Conservation (phyloP, 1,140 invertebrate genomes). For the Akabosia matsudoensis region DNA sequence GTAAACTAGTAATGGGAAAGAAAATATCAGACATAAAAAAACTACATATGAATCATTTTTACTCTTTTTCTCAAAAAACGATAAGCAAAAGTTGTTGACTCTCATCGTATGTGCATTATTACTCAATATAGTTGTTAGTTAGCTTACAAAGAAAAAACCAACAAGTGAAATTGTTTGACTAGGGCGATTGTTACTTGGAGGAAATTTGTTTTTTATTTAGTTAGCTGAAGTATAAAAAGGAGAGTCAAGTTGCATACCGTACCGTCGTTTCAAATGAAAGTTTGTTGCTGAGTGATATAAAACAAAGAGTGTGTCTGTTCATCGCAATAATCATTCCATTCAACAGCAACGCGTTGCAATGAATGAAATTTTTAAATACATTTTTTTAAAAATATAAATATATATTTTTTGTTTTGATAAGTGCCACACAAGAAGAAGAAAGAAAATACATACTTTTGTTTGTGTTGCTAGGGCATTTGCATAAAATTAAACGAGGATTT, state of each 20-base stretch:
- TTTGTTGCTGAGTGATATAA: background rate
- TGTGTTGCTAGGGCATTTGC: too few relatives aligned
- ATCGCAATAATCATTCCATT: background rate
- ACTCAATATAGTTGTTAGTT: too few relatives aligned
- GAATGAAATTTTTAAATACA: too few relatives aligned
- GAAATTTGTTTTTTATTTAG: too few relatives aligned
- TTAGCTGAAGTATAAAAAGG: background rate
- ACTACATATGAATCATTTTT: conserved; percentile 13
- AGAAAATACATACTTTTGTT: too few relatives aligned
- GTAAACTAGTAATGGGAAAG: too few relatives aligned
- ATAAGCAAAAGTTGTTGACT: conserved; percentile 17
- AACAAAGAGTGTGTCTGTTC: background rate
- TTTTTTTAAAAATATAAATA: too few relatives aligned
- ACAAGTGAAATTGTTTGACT: too few relatives aligned
- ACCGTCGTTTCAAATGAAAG: background rate
- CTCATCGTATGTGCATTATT: conserved; percentile 23
- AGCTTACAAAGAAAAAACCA: too few relatives aligned
- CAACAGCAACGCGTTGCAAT: background rate
- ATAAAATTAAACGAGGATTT: too few relatives aligned
- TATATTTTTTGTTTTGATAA: background rate
- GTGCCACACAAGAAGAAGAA: background rate
- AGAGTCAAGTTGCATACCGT: background rate
- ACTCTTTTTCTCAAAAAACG: conserved; percentile 7
- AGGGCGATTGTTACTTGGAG: too few relatives aligned
- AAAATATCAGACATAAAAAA: background rate